Percentiles rank a stretch among this genome's conserved stretches.
phyloP scores from a whole-genome alignment of 2,113 vertebrate species.

The Taurulus bubalis region DNA sequence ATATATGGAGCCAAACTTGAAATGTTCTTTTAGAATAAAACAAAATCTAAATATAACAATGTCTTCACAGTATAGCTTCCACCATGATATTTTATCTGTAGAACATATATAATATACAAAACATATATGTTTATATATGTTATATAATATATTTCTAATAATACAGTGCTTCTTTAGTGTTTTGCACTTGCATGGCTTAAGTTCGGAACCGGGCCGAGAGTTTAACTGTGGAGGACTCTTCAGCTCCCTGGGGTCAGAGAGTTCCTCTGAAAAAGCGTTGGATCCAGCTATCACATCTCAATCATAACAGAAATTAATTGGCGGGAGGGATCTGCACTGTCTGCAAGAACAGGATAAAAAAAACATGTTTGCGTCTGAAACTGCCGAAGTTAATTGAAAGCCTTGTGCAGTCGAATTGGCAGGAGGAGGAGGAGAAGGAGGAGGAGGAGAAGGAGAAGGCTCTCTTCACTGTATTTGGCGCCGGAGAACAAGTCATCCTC shows the following conservation, averaged over 20 bases:
- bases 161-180: neutral
- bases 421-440: neutral
- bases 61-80: neutral
- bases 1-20: neutral
- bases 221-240: neutral
- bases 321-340: neutral
- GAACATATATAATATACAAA: neutral
- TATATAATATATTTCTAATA: neutral
- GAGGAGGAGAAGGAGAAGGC: neutral
- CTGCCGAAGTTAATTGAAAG: neutral
- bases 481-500: constrained; percentile 55
- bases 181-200: neutral
- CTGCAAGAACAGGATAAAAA: neutral
- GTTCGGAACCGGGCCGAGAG: neutral
- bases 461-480: constrained; percentile 40
- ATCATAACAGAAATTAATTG: neutral
- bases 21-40: neutral
- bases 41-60: neutral
- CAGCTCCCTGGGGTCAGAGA: constrained; percentile 3
- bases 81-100: neutral
- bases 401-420: neutral
- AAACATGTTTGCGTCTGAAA: neutral
- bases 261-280: neutral
- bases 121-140: too few relatives aligned
- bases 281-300: neutral